Evolutionary conservation across 2,888 invertebrate species (phyloP).

Genomic region (Trypoxylon attenuatum): DNA sequence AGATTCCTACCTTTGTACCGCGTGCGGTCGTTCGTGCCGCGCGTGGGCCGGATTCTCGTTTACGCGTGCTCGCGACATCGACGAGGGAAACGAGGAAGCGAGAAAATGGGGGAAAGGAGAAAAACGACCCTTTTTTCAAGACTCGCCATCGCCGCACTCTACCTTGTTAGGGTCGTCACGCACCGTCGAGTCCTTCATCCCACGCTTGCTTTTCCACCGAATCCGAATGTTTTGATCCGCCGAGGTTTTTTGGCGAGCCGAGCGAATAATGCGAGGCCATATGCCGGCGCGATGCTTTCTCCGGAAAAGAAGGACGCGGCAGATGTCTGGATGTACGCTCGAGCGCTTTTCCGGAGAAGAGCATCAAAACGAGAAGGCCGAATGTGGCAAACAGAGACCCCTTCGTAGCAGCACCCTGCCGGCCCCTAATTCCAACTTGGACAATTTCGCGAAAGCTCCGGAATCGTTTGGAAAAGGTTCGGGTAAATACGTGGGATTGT

Average conservation of each 20-base stretch:
- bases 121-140: constrained; percentile 21
- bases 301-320: constrained; percentile 23
- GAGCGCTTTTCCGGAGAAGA: constrained; percentile 53
- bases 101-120: too few relatives aligned
- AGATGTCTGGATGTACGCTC: constrained; percentile 59
- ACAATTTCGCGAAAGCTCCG: constrained; percentile 57
- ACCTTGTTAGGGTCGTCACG: neutral
- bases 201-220: constrained; percentile 7
- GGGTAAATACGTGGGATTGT: constrained; percentile 65
- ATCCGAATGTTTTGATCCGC: neutral
- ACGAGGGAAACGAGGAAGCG: too few relatives aligned
- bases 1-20: constrained; percentile 28
- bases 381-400: constrained; percentile 55
- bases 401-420: too few relatives aligned
- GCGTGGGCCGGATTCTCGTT: too few relatives aligned
- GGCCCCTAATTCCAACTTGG: too few relatives aligned
- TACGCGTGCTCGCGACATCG: too few relatives aligned
- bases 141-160: too few relatives aligned
- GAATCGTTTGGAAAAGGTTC: constrained; percentile 60
- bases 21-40: too few relatives aligned
- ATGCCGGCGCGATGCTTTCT: constrained; percentile 3
- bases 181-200: neutral
- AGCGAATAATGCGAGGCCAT: constrained; percentile 18
- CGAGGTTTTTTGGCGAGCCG: neutral
- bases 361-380: constrained; percentile 42